Evolutionary conservation across 2,113 vertebrate species (phyloP), one percentile per base, ranked within the genome.

Genomic region (Cyprinus carpio): DNA sequence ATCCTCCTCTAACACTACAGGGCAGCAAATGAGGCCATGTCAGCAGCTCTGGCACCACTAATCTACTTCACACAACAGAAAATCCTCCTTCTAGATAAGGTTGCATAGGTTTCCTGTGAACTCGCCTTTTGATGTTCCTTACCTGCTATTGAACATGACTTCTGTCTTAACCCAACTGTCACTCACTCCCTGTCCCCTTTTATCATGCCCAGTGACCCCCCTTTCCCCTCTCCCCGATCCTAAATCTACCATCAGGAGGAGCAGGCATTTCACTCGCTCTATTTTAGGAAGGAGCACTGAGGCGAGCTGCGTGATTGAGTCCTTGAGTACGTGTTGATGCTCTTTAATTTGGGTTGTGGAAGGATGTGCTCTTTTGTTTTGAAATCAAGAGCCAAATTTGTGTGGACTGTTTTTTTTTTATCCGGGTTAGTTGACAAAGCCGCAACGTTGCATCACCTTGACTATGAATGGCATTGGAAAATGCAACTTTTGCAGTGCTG

Each of bases 101-200:
- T 92, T 93, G 93, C 91, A 82, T 84, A 87, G 91, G 87, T 87
- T 92, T 92, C 90, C 93, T 95, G 93, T 95, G 93, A 94, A 94
- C 94, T 93, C 87, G 0, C 87, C 76, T 93, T 95, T 95, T 95
- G 94, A 95, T 94, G 94, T 94, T 93, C 88, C 72, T 92, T 94
- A 94, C 93, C 94, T 94, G 92, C 93, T 91, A 93, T 94, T 90
- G 92, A 93, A 93, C 94, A 93, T 92, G 93, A 93, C 93, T 94
- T 90, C 90, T 91, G 90, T 91, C 92, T 95, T 94, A 95, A 94
- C 94, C 93, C 92, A 72, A 93, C 94, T 94, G 94, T 95, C 94
- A 94, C 94, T 92, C 83, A 89, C 90, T 89, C 87, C 91, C 93
- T 93, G 94, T 95, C 93, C 92, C 92, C 94, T 95, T 95, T 94